Base-by-base conservation (phyloP, 1,140 invertebrate species). In the Apocrypta bakeri region DNA sequence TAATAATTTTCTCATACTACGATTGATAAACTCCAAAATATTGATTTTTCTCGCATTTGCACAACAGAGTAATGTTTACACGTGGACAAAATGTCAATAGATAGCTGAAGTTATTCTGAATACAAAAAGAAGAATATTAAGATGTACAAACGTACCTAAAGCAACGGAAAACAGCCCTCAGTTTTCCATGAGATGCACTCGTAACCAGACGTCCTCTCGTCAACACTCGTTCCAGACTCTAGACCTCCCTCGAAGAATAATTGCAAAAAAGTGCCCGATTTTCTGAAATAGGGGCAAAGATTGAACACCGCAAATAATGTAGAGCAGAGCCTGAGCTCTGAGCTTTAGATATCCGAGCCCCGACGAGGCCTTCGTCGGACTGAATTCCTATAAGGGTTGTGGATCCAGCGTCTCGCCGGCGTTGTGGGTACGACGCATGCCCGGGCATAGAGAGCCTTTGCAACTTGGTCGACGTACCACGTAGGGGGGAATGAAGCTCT, bases 401-500 rank as follows among this genome's bases (percentile, higher is more conserved):
- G 48, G 17, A 56, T 56, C 17, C 48, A 56, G 48, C 48, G 48
- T 56, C 48, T 56, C 48, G 17, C 48, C 48, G 48, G 48, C 48
- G 6, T 14, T 56, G 48, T 64, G 61, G n/a, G 71, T 1, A 11
- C 27, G 14, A 81, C 33, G 56, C 31, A 42, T n/a, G 27, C 71
- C 79, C 27, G 17, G 72, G 42, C 31, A 73, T 82, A 66, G 31
- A 40, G 9, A 29, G 48, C 61, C 68, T 33, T n/a, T n/a, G 6
- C 48, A 66, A 42, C 63, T 31, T 56, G 48, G 63, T 25, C 63
- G 63, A 27, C 1, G 9, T 24, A 12, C 17, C 75, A 61, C 56
- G 72, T 71, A 27, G 81, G 79, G 40, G 63, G 42, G 61, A 75
- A 61, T 75, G 69, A 69, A 83, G 84, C 85, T 86, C 85, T 42